A percentile compares a stretch with the other conserved stretches of the same genome.
Evolutionary conservation across 2,888 invertebrate genomes (phyloP).

Genomic region (Trachelus stipa): DNA sequence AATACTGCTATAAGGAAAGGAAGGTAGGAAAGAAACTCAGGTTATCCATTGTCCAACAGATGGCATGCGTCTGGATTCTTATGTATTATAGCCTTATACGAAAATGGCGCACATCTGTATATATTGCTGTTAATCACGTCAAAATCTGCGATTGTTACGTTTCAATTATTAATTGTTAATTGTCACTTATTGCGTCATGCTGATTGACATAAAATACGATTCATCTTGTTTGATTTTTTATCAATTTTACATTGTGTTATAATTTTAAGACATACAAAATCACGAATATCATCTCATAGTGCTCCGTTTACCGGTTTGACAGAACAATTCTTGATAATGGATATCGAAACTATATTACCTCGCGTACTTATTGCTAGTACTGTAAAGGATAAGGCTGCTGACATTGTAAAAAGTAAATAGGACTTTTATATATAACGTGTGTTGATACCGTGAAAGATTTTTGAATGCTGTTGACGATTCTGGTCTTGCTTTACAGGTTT

Average conservation of each 20-base stretch:
- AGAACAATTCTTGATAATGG: constrained; percentile 34
- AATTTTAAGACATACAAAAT: not conserved
- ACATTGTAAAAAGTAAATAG: constrained; percentile 56
- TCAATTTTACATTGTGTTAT: not conserved
- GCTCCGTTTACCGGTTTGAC: constrained; percentile 14
- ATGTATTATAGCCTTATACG: not conserved
- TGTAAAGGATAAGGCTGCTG: constrained; percentile 45
- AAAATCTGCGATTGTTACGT: not conserved
- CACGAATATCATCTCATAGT: not conserved
- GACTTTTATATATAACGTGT: not conserved
- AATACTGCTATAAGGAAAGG: too few species aligned
- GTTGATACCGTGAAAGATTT: not conserved
- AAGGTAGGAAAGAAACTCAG: not conserved
- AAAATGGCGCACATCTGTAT: not conserved
- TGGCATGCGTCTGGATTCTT: not conserved
- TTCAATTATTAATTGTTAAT: not conserved
- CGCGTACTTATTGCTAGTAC: constrained; percentile 53
- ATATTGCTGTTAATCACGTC: not conserved
- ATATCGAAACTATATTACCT: constrained; percentile 40
- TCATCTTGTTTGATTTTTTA: not conserved
- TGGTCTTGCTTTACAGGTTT: constrained; percentile 41
- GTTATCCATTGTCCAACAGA: not conserved
- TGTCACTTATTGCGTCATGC: not conserved
- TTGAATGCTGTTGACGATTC: not conserved
- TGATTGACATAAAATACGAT: not conserved